Conservation (phyloP, 2,888 invertebrate species). For the Gari tellinella region DNA sequence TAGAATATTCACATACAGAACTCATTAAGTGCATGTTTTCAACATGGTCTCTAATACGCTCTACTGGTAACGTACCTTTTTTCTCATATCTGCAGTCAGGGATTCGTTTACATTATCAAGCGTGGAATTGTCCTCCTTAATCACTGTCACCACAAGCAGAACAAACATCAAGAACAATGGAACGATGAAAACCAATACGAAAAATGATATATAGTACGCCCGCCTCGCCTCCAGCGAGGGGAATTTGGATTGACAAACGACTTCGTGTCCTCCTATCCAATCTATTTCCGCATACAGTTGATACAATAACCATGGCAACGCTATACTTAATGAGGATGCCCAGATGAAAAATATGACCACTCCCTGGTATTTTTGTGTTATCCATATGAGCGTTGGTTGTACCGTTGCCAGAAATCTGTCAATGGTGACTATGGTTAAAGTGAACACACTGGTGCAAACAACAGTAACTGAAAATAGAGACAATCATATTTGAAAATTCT, state of each 20-base stretch:
- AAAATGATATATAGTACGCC: constrained; percentile 56
- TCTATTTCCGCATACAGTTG: constrained; percentile 54
- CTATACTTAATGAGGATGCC: constrained; percentile 41
- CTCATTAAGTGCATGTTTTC: too few relatives aligned
- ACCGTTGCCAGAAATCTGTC: constrained; percentile 61
- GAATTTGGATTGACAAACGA: constrained; percentile 61
- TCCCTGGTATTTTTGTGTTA: constrained; percentile 60
- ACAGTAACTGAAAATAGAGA: constrained; percentile 56
- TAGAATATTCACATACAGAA: too few relatives aligned
- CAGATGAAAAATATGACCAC: constrained; percentile 55
- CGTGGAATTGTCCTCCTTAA: constrained; percentile 21
- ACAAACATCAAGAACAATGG: constrained; percentile 65
- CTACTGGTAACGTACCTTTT: too few relatives aligned
- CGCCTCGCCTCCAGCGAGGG: constrained; percentile 48
- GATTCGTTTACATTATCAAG: too few relatives aligned
- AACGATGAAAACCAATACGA: constrained; percentile 50
- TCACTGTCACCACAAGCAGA: constrained; percentile 48
- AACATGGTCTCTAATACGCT: too few relatives aligned
- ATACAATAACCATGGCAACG: constrained; percentile 64
- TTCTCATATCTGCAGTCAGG: too few relatives aligned
- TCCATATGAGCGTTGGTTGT: constrained; percentile 35
- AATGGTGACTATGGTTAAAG: constrained; percentile 51
- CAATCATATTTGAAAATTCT: too few relatives aligned
- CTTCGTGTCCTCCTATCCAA: constrained; percentile 59
- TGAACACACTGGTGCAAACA: constrained; percentile 60